phyloP scores from a whole-genome alignment of 2,797 vertebrate genomes.

The Macroramphosus scolopax region DNA sequence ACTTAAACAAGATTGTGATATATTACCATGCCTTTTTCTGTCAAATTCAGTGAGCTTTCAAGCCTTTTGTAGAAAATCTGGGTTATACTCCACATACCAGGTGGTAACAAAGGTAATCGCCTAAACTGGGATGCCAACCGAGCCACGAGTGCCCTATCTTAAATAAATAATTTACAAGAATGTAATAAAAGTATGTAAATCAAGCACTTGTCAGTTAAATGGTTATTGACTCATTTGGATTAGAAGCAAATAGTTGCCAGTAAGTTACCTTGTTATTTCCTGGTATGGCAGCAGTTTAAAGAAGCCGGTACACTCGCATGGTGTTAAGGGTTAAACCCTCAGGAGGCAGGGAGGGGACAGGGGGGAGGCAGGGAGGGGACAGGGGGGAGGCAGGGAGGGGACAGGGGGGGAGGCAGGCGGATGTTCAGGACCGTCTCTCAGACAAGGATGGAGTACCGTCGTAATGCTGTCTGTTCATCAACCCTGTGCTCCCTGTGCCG shows the following conservation, averaged over 20 bases:
- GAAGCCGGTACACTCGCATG: conserved; percentile 18
- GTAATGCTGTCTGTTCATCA: too few relatives aligned
- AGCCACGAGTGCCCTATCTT: conserved; percentile 41
- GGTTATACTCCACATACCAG: conserved; percentile 46
- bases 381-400: too few relatives aligned
- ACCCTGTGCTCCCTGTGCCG: conserved; percentile 38
- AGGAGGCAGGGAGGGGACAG: conserved; percentile 18
- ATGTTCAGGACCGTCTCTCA: conserved; percentile 9
- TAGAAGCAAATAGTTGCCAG: conserved; percentile 8
- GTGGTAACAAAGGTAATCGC: conserved; percentile 37
- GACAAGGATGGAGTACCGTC: too few relatives aligned
- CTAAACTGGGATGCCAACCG: conserved; percentile 24
- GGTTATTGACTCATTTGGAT: conserved; percentile 16
- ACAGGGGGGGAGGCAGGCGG: too few relatives aligned
- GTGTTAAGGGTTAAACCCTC: conserved; percentile 25
- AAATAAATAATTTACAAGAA: conserved; percentile 41
- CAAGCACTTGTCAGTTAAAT: too few relatives aligned
- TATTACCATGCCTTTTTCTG: conserved; percentile 36
- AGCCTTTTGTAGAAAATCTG: conserved; percentile 33
- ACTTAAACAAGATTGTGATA: conserved; percentile 33
- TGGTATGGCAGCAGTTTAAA: conserved; percentile 28
- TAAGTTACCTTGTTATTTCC: conserved; percentile 48
- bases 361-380: too few relatives aligned
- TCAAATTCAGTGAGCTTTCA: conserved; percentile 29
- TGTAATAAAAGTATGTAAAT: conserved; percentile 37